Percentiles rank a stretch among this genome's conserved stretches.
Conservation (phyloP, 30 jellyfish, hydroid and myxozoan species). For the Rhopilema esculentum region DNA sequence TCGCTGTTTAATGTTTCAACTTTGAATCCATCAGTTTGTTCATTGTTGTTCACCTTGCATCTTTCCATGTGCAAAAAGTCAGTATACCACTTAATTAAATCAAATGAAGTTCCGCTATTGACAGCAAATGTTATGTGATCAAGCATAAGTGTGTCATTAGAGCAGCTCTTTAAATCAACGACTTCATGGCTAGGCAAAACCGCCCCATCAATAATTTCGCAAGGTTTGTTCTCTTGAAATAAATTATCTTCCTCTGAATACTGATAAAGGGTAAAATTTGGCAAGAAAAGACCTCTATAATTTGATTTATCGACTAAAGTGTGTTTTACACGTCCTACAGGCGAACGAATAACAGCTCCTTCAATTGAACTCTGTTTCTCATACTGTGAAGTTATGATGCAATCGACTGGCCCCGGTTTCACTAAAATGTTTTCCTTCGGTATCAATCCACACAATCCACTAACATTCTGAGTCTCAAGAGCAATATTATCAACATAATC, state of each 20-base stretch:
- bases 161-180: background rate
- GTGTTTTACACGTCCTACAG: slow-evolving; percentile 83
- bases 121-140: slow-evolving; percentile 94
- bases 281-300: slow-evolving; percentile 74
- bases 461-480: slow-evolving; percentile 51
- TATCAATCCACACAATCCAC: slow-evolving; percentile 44
- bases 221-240: background rate
- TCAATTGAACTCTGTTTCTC: slow-evolving; percentile 2
- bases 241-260: background rate
- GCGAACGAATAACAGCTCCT: slow-evolving; percentile 82
- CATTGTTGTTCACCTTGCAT: slow-evolving; percentile 65
- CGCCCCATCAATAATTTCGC: background rate
- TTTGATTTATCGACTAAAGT: slow-evolving; percentile 62
- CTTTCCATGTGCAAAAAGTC: slow-evolving; percentile 51
- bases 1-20: slow-evolving; percentile 54
- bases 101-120: slow-evolving; percentile 52
- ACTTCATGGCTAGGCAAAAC: background rate
- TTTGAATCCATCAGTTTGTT: slow-evolving; percentile 69
- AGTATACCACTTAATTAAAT: slow-evolving; percentile 81
- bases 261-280: slow-evolving; percentile 47
- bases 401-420: background rate
- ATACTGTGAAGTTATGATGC: background rate
- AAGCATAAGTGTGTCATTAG: slow-evolving; percentile 2
- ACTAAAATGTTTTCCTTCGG: background rate
- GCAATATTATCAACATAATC: slow-evolving; percentile 90